Evolutionary conservation across 2,113 vertebrate species (phyloP).

Genomic region (Phodopus roborovskii): DNA sequence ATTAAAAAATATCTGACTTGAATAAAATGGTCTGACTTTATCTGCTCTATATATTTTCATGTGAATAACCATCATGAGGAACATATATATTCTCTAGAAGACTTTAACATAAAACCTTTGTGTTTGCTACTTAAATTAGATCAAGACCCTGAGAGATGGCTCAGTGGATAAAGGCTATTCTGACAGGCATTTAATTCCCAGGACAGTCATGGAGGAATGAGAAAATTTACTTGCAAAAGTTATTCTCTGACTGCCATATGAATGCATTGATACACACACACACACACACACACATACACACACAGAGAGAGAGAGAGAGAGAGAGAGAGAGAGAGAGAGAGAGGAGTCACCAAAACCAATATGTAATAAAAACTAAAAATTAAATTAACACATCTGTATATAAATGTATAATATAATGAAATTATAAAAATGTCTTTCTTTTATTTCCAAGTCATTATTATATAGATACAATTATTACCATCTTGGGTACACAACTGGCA

Average conservation of each 20-base stretch:
- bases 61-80: background rate
- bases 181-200: background rate
- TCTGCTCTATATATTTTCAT: background rate
- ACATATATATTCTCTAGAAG: background rate
- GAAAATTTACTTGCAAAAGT: background rate
- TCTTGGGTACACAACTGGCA: background rate
- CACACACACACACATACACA: background rate
- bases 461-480: background rate
- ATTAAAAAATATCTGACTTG: background rate
- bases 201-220: background rate
- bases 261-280: background rate
- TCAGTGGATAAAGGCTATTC: background rate
- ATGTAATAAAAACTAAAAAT: background rate
- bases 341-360: background rate
- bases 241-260: background rate
- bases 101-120: conserved; percentile 24
- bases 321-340: fast-evolving
- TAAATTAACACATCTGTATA: background rate
- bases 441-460: background rate
- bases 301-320: background rate
- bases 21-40: background rate
- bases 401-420: background rate
- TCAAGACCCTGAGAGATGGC: background rate
- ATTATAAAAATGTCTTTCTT: background rate
- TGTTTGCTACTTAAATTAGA: background rate